Evolutionary conservation across 2,113 vertebrate genomes (phyloP).

Genomic region (Calypte anna): DNA sequence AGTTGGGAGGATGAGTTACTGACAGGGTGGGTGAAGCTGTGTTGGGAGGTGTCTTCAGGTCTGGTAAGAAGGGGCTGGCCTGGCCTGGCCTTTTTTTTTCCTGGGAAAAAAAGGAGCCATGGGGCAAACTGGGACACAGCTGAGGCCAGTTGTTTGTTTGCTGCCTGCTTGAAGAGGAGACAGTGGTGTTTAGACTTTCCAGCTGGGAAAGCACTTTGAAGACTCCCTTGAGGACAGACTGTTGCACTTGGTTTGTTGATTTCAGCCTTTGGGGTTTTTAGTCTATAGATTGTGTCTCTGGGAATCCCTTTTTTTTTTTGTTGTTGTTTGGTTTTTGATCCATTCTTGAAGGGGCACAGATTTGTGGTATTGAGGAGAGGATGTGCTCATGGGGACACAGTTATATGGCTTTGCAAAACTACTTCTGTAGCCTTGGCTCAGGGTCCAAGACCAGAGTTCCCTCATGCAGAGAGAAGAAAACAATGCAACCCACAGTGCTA

Average conservation of each 20-base stretch:
- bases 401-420: not conserved
- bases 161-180: not conserved
- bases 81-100: not conserved
- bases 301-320: not conserved
- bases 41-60: not conserved
- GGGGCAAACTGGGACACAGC: not conserved
- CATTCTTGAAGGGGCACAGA: not conserved
- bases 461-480: conserved; percentile 6
- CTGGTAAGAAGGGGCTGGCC: not conserved
- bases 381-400: not conserved
- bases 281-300: not conserved
- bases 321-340: not conserved
- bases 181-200: not conserved
- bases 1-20: not conserved
- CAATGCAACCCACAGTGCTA: conserved; percentile 40
- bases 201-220: conserved; percentile 21
- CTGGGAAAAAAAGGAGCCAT: not conserved
- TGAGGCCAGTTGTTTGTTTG: not conserved
- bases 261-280: not conserved
- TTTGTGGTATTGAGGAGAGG: not conserved
- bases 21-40: not conserved
- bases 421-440: conserved; percentile 18
- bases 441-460: conserved; percentile 32
- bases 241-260: not conserved
- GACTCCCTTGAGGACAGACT: not conserved